Conservation (phyloP, 2,888 invertebrate genomes). For the Drosophila engyochracea region DNA sequence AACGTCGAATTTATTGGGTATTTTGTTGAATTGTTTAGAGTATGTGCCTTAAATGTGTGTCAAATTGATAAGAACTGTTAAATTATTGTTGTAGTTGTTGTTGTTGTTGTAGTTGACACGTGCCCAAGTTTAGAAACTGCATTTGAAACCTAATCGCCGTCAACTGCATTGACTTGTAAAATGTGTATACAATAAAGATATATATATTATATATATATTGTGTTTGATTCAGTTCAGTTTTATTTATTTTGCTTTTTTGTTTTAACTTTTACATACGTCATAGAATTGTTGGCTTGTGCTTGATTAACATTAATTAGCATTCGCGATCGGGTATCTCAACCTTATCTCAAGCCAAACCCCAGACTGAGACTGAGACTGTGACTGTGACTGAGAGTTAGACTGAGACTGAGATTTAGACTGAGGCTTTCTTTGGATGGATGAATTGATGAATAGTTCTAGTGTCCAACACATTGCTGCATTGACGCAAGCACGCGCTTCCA, state of each 20-base stretch:
- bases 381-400: not conserved
- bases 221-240: constrained; percentile 11
- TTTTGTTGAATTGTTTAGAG: not conserved
- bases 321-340: constrained; percentile 8
- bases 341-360: not conserved
- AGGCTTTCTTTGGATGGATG: constrained; percentile 19
- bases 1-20: not conserved
- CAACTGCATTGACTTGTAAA: constrained; percentile 19
- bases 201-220: not conserved
- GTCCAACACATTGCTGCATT: not conserved
- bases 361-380: not conserved
- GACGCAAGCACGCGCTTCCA: not conserved
- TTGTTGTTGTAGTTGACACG: constrained; percentile 20
- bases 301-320: constrained; percentile 60
- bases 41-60: constrained; percentile 22
- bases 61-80: constrained; percentile 33
- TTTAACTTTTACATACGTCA: constrained; percentile 23
- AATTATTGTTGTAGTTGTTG: not conserved
- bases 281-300: constrained; percentile 37
- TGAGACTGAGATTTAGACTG: not conserved
- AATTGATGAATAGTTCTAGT: not conserved
- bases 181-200: not conserved
- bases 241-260: constrained; percentile 7
- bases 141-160: constrained; percentile 4
- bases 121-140: constrained; percentile 31